A percentile compares a stretch with the other conserved stretches of the same genome.
These are phyloP conservation scores for Hirundichthys speculiger DNA, from an alignment of 2,113 vertebrate species.

Conservation along the genomic window DNA sequence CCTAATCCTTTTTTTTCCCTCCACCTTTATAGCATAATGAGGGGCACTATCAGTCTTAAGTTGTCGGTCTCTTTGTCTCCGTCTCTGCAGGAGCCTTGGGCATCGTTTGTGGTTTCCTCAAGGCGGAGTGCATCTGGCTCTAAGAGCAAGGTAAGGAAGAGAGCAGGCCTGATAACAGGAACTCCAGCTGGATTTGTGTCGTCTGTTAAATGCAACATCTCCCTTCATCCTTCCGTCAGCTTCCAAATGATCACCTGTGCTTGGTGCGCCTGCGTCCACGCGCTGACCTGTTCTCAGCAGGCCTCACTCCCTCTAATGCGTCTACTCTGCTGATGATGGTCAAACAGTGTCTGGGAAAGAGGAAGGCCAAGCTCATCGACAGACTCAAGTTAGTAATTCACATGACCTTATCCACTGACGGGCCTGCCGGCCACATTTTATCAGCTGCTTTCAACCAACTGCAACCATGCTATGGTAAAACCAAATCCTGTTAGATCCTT, in stretches of 20 bases:
- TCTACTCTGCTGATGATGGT: conserved; percentile 86
- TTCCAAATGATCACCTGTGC: conserved; percentile 85
- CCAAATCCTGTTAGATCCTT: neutral
- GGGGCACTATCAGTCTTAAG: neutral
- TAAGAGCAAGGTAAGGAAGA: conserved; percentile 77
- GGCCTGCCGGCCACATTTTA: too few relatives aligned
- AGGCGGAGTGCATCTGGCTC: conserved; percentile 36
- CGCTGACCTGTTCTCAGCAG: conserved; percentile 83
- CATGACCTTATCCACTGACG: neutral
- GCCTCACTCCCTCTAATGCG: conserved; percentile 83
- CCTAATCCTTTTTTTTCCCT: neutral
- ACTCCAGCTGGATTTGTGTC: neutral
- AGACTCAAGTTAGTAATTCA: conserved; percentile 85
- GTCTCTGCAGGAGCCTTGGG: conserved; percentile 83
- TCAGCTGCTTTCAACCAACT: too few relatives aligned
- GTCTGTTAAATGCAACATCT: conserved; percentile 1
- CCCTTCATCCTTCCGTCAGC: conserved; percentile 1
- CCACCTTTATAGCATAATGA: neutral
- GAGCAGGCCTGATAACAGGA: neutral
- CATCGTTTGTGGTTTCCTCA: conserved; percentile 82
- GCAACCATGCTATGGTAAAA: too few relatives aligned
- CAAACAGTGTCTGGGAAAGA: conserved; percentile 90
- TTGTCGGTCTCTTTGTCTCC: conserved; percentile 33
- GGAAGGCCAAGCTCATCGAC: conserved; percentile 80
- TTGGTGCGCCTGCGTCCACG: conserved; percentile 88